Percentiles rank a stretch among this genome's conserved stretches.
phyloP scores from a whole-genome alignment of 2,888 invertebrate genomes.

The Calephelis perditalis region DNA sequence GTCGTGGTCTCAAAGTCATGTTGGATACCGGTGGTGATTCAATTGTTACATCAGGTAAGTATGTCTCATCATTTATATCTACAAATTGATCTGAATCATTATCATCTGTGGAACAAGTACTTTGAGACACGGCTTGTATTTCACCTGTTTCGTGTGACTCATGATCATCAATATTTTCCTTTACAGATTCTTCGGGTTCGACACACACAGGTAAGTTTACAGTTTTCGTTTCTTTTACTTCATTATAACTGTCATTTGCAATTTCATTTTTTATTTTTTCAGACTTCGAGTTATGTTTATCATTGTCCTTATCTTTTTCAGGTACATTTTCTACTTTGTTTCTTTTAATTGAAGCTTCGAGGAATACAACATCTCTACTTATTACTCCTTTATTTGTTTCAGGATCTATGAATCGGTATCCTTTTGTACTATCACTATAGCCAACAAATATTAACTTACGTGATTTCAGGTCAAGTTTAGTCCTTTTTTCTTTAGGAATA shows the following conservation, averaged over 20 bases:
- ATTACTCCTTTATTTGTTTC: constrained; percentile 14
- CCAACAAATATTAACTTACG: constrained; percentile 16
- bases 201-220: constrained; percentile 1
- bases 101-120: constrained; percentile 1
- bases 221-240: constrained; percentile 2
- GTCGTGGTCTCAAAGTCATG: not conserved
- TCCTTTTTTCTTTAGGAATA: constrained; percentile 6
- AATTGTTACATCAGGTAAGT: not conserved
- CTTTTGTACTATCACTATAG: constrained; percentile 11
- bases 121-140: constrained; percentile 1
- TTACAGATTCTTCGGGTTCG: not conserved
- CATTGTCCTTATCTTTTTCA: not conserved
- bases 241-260: constrained; percentile 3
- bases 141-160: constrained; percentile 3
- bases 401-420: not conserved
- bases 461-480: constrained; percentile 12
- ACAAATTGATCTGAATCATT: not conserved
- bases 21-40: not conserved
- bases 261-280: constrained; percentile 1
- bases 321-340: too few relatives aligned
- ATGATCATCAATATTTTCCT: not conserved
- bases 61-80: constrained; percentile 4
- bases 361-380: constrained; percentile 20
- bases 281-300: not conserved
- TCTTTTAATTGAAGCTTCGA: constrained; percentile 9